phyloP scores from a whole-genome alignment of 1,140 invertebrate species.

The Drusus annulatus region DNA sequence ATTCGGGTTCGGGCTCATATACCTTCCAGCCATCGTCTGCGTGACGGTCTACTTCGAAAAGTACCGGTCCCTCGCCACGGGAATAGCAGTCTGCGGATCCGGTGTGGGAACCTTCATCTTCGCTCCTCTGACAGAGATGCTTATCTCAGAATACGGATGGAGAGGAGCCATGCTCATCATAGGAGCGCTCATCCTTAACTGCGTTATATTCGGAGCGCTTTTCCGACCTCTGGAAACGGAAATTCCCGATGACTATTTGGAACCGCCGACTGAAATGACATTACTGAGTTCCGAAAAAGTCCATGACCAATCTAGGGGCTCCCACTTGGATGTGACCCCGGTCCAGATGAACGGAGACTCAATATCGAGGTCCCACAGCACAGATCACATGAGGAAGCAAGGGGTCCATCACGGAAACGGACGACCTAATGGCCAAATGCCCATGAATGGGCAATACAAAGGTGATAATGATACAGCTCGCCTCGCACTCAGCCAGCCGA shows the following conservation, averaged over 20 bases:
- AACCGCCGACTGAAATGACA: slow-evolving; percentile 63
- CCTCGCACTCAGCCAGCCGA: slow-evolving; percentile 78
- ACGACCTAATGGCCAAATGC: slow-evolving; percentile 55
- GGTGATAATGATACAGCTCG: slow-evolving; percentile 68
- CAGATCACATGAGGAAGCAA: slow-evolving; percentile 63
- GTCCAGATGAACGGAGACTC: slow-evolving; percentile 65
- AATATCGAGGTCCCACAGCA: slow-evolving; percentile 71
- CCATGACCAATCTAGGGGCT: slow-evolving; percentile 23
- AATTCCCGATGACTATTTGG: slow-evolving; percentile 64
- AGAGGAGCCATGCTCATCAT: slow-evolving; percentile 85
- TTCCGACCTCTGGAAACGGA: slow-evolving; percentile 79
- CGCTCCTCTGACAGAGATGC: slow-evolving; percentile 80
- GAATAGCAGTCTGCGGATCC: slow-evolving; percentile 94
- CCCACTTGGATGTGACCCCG: neutral
- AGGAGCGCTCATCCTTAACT: slow-evolving; percentile 85
- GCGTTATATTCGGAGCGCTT: slow-evolving; percentile 86
- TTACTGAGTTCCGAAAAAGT: slow-evolving; percentile 33
- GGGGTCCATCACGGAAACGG: slow-evolving; percentile 62
- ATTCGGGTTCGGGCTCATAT: slow-evolving; percentile 94
- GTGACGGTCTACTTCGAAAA: slow-evolving; percentile 96
- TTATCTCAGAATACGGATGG: slow-evolving; percentile 80
- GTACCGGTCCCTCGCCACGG: slow-evolving; percentile 89
- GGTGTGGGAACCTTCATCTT: slow-evolving; percentile 90
- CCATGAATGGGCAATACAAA: slow-evolving; percentile 64
- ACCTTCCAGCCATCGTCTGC: slow-evolving; percentile 94